Evolutionary conservation across 2,797 vertebrate species (phyloP).

Genomic region (Adelosebastes latens): DNA sequence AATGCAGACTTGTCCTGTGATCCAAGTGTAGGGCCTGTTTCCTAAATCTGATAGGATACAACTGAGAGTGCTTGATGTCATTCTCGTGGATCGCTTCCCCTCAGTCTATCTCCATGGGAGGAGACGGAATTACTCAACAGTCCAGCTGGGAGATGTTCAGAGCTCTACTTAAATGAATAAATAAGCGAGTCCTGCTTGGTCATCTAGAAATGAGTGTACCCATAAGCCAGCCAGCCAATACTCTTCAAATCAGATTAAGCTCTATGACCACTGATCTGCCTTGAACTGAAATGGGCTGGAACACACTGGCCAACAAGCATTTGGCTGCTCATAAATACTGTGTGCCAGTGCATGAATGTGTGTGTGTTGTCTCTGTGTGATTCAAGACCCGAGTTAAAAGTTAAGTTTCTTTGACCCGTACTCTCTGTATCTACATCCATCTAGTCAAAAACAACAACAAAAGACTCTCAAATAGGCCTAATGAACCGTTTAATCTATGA

Average conservation of each 20-base stretch:
- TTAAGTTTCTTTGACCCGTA: neutral
- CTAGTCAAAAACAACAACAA: neutral
- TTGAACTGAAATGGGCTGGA: constrained; percentile 42
- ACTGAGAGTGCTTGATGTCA: constrained; percentile 21
- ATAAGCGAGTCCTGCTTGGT: constrained; percentile 46
- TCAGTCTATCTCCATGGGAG: constrained; percentile 7
- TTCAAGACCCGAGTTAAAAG: neutral
- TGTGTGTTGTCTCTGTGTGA: constrained; percentile 12
- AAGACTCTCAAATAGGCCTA: neutral
- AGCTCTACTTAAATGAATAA: constrained; percentile 46
- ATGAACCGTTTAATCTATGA: neutral
- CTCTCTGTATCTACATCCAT: neutral
- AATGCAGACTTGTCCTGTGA: constrained; percentile 6
- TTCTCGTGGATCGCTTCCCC: constrained; percentile 8
- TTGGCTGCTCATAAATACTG: constrained; percentile 24
- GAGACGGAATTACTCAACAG: constrained; percentile 28
- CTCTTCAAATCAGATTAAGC: constrained; percentile 61
- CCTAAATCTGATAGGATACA: constrained; percentile 25
- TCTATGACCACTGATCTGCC: constrained; percentile 46
- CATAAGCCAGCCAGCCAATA: constrained; percentile 28
- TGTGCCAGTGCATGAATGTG: constrained; percentile 15
- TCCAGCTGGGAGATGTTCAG: constrained; percentile 51
- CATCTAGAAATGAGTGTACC: constrained; percentile 49
- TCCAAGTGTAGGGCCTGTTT: constrained; percentile 32
- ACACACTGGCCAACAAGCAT: constrained; percentile 34